A percentile compares a stretch with the other conserved stretches of the same genome.
phyloP scores from a whole-genome alignment of 2,113 vertebrate genomes.

The Sander lucioperca region DNA sequence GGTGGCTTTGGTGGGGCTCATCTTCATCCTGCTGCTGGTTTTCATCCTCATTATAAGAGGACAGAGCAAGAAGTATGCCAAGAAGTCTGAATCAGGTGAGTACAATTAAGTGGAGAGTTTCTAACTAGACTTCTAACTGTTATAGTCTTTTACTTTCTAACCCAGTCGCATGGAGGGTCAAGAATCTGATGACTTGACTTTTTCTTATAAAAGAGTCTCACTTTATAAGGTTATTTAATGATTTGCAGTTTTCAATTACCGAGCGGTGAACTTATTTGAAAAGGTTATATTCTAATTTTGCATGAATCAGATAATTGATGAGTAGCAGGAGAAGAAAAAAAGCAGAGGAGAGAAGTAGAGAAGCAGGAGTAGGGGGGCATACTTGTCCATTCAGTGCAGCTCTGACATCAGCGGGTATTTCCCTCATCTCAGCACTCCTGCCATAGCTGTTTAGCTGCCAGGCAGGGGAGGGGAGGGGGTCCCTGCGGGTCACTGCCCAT shows the following conservation, averaged over 20 bases:
- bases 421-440: slow-evolving; percentile 76
- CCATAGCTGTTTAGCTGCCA: slow-evolving; percentile 54
- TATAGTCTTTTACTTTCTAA: neutral
- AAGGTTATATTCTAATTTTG: slow-evolving; percentile 7
- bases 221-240: neutral
- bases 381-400: slow-evolving; percentile 64
- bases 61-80: slow-evolving; percentile 97
- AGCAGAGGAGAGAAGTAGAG: neutral
- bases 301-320: slow-evolving; percentile 31
- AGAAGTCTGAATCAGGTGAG: slow-evolving; percentile 95
- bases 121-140: neutral
- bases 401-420: slow-evolving; percentile 77
- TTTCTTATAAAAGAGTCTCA: neutral
- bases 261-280: neutral
- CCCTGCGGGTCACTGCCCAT: slow-evolving; percentile 76
- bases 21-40: slow-evolving; percentile 96
- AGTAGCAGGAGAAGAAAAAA: slow-evolving; percentile 17
- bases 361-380: slow-evolving; percentile 21
- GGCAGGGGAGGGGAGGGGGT: slow-evolving; percentile 38
- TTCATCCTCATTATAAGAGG: slow-evolving; percentile 96
- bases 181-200: slow-evolving; percentile 21
- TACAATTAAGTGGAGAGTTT: slow-evolving; percentile 4
- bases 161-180: neutral
- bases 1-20: slow-evolving; percentile 94
- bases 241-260: slow-evolving; percentile 29